These are phyloP conservation scores for Emmelina monodactyla DNA, from an alignment of 2,888 invertebrate genomes.

Conservation along the genomic window DNA sequence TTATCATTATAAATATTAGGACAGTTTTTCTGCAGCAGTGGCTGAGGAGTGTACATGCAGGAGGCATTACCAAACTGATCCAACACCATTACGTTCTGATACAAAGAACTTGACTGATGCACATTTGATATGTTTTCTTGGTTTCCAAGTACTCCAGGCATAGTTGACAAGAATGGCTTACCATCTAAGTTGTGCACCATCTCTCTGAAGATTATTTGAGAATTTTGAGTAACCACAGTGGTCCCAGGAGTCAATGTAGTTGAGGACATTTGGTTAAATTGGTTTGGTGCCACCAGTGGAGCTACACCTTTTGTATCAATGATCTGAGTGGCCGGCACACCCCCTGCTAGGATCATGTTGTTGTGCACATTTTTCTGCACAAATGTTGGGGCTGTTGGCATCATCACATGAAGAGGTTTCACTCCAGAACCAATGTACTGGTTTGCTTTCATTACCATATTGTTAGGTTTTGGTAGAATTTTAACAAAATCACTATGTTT, in stretches of 20 bases:
- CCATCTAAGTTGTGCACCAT: conserved; percentile 55
- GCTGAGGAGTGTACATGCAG: conserved; percentile 49
- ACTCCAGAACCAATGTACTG: conserved; percentile 39
- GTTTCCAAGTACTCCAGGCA: conserved; percentile 37
- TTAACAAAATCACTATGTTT: conserved; percentile 37
- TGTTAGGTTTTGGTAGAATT: conserved; percentile 43
- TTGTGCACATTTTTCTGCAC: conserved; percentile 54
- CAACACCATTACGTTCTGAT: conserved; percentile 58
- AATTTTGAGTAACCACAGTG: conserved; percentile 54
- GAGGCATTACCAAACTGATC: conserved; percentile 54
- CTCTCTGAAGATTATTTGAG: conserved; percentile 57
- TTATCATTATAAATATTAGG: conserved; percentile 31
- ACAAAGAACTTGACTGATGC: conserved; percentile 44
- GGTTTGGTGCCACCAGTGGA: conserved; percentile 30
- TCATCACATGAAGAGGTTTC: conserved; percentile 44
- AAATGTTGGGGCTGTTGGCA: conserved; percentile 41
- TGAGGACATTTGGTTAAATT: conserved; percentile 36
- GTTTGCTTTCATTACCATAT: conserved; percentile 46
- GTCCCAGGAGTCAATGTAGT: conserved; percentile 42
- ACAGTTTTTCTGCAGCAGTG: conserved; percentile 34
- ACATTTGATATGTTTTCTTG: conserved; percentile 44
- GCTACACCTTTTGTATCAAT: conserved; percentile 32
- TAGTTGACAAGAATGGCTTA: conserved; percentile 45
- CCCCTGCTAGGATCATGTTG: conserved; percentile 48
- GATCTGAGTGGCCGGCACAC: conserved; percentile 29